Evolutionary conservation across 2,888 invertebrate species (phyloP), one percentile per base, ranked within the genome.

Genomic region (Urechis unicinctus): DNA sequence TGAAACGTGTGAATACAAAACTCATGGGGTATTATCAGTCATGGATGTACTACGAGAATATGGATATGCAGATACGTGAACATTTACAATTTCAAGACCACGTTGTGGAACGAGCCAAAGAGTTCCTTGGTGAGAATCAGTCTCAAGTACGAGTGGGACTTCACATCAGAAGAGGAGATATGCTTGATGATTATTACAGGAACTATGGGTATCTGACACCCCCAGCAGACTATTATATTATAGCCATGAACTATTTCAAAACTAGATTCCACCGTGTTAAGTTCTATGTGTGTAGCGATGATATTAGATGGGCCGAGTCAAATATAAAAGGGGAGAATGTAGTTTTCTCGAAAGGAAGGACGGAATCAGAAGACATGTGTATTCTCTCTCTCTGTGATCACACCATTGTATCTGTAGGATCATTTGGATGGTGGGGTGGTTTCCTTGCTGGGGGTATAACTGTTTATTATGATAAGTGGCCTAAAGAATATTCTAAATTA

Each of bases 341-440:
- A n/a, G 55, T 58, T 2, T 69, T 61, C 54, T 66, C 68, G 4
- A 59, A 63, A 22, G 60, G 57, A 21, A 55, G 57, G 6, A 61
- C 60, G 25, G 70, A 72, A 1, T 70, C 69, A 47, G 68, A 74
- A 17, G 79, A 79, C 60, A 59, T 79, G 55, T 73, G 75, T 3
- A 67, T 73, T 3, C 59, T 79, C 50, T 57, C 69, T 1, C 62
- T 60, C 6, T 71, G 74, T 63, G 67, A 78, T 62, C 72, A 73
- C 52, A 65, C 71, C 21, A 69, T 79, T 28, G 68, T 77, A 51
- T 67, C 67, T 3, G 63, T 74, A 1, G 79, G 79, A 1, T 74
- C 78, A 0, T 79, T 72, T 59, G 73, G 74, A 17, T 79, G 79
- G 79, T 79, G 79, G 79, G 72, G 71, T 3, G 77, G 72, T 1